These are phyloP conservation scores for Atta texana DNA, from an alignment of 1,140 invertebrate species.

Conservation along the genomic window DNA sequence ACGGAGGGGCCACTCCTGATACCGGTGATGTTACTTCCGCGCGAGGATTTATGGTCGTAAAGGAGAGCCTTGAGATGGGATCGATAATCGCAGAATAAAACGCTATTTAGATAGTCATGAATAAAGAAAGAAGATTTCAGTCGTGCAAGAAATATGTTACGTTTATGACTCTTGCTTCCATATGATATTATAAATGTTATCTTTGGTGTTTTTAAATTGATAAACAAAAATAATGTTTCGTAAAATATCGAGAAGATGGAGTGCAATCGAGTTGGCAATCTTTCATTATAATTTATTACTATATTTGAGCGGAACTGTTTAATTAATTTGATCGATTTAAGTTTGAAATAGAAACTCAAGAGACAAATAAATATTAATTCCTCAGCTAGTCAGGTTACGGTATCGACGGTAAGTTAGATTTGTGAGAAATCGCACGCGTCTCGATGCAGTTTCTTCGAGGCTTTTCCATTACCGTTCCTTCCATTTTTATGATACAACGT, in stretches of 20 bases:
- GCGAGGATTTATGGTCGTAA: neutral
- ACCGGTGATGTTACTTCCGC: conserved; percentile 41
- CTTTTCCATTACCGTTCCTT: conserved; percentile 18
- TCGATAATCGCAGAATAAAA: neutral
- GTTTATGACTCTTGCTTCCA: neutral
- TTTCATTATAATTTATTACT: neutral
- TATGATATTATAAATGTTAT: conserved; percentile 9
- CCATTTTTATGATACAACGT: conserved; percentile 21
- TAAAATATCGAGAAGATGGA: neutral
- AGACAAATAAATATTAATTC: conserved; percentile 20
- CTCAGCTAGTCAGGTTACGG: neutral
- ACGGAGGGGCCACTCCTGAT: conserved; percentile 12
- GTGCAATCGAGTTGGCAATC: no score
- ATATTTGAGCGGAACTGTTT: neutral
- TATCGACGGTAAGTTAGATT: neutral
- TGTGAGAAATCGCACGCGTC: neutral
- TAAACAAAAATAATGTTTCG: neutral
- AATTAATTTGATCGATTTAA: conserved; percentile 1
- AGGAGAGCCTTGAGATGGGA: neutral
- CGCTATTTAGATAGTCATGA: neutral
- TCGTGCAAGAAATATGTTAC: neutral
- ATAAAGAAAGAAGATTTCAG: neutral
- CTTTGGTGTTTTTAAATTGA: neutral
- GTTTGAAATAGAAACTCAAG: neutral
- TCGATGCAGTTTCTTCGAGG: neutral